Conservation (phyloP, 2,888 invertebrate species). For the Dusona sp. region DNA sequence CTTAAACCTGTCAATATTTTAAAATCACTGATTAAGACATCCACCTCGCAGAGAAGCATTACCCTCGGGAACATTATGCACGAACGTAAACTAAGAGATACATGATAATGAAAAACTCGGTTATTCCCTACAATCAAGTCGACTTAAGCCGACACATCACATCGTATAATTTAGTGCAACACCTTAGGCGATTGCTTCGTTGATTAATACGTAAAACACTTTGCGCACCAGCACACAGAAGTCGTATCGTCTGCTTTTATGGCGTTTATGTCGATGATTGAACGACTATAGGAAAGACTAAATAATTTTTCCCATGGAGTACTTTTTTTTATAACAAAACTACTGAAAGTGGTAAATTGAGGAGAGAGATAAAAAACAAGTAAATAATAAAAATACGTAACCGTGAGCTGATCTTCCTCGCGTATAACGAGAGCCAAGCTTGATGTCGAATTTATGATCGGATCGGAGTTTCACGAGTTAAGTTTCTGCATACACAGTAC, state of each 20-base stretch:
- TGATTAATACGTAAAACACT: slow-evolving; percentile 34
- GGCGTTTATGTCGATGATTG: slow-evolving; percentile 31
- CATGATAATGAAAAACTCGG: slow-evolving; percentile 50
- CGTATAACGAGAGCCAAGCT: slow-evolving; percentile 52
- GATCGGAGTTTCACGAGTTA: slow-evolving; percentile 61
- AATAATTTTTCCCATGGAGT: slow-evolving; percentile 38
- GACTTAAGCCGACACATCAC: slow-evolving; percentile 26
- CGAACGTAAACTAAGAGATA: neutral
- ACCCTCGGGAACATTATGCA: neutral
- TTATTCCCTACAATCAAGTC: slow-evolving; percentile 58
- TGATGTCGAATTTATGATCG: slow-evolving; percentile 61
- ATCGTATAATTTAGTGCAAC: slow-evolving; percentile 50
- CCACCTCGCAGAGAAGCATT: slow-evolving; percentile 13
- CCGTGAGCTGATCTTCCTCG: slow-evolving; percentile 56
- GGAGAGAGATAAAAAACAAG: slow-evolving; percentile 32
- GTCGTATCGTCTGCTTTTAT: slow-evolving; percentile 33
- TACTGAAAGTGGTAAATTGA: slow-evolving; percentile 56
- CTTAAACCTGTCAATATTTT: neutral
- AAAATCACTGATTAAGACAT: slow-evolving; percentile 31
- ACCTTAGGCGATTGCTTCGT: slow-evolving; percentile 37
- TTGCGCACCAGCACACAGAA: neutral
- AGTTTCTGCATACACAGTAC: slow-evolving; percentile 11
- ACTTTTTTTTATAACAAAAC: slow-evolving; percentile 71
- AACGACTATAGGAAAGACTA: slow-evolving; percentile 41
- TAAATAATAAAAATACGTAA: slow-evolving; percentile 62